Evolutionary conservation across 2,888 invertebrate genomes (phyloP).

Genomic region (Brassicogethes aeneus): DNA sequence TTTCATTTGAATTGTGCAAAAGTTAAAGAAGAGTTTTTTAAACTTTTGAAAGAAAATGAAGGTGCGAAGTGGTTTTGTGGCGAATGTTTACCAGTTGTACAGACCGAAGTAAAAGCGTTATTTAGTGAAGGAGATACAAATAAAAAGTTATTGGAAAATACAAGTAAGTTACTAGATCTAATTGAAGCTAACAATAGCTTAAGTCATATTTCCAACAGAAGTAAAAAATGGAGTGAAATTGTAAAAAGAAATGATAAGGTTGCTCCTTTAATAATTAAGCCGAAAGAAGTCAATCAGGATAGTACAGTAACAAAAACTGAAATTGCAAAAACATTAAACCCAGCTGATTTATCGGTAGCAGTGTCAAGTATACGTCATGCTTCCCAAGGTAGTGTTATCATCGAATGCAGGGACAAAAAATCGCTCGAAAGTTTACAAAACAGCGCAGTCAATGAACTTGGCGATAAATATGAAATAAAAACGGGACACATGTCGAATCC

Average conservation of each 20-base stretch:
- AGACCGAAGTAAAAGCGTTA: background rate
- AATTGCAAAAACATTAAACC: background rate
- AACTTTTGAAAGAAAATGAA: conserved; percentile 1
- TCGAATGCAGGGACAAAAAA: conserved; percentile 1
- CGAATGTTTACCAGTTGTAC: conserved; percentile 1
- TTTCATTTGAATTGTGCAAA: background rate
- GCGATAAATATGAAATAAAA: too few species aligned
- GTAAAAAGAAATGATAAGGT: background rate
- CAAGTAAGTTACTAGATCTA: background rate
- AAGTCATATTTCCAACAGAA: background rate
- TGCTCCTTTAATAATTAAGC: background rate
- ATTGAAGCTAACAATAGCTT: background rate
- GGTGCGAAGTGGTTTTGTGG: conserved; percentile 1
- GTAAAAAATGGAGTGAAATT: background rate
- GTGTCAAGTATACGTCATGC: background rate
- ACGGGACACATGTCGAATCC: background rate
- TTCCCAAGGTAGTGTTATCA: background rate
- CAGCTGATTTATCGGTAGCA: background rate
- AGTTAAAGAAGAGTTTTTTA: conserved; percentile 1
- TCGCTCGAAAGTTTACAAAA: background rate
- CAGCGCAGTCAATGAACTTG: background rate
- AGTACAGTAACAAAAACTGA: background rate
- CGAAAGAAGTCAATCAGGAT: background rate
- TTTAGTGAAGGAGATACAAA: background rate
- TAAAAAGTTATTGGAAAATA: background rate